Base-by-base conservation (phyloP, 2,113 vertebrate genomes). In the Gavialis gangeticus region DNA sequence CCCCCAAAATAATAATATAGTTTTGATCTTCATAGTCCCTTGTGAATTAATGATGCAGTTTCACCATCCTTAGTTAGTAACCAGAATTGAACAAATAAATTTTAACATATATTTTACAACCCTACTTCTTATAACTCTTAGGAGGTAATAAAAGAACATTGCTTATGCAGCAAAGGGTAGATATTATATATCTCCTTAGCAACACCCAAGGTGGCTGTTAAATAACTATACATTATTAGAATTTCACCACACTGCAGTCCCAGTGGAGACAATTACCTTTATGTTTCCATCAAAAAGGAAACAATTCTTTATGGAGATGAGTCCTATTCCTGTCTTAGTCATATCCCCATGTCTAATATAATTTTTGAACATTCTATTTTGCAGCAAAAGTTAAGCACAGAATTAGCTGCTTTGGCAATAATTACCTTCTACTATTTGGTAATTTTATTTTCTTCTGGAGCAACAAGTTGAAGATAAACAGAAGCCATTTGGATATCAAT, bases 71-170 rank as follows among this genome's bases (percentile, higher is more conserved):
- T 55, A 86, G 69, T 71, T 90, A 24, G 9, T 77, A 95, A 77
- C 77, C 89, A 67, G 46, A 95, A 94, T 21, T 88, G 83, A 94
- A 93, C 87, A 96, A 95, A 79, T 93, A 46, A 62, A 92, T 93
- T 67, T 93, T 75, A 82, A 4, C 30, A 86, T 64, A 71, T 63
- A 85, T 92, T 92, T 95, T 93, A 94, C 28, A 96, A 71, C 79
- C 69, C 54, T 89, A 25, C 15, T 91, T 94, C 85, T 95, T 95
- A 57, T 94, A 91, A 87, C 27, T 92, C 75, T 34, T 95, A 79
- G 87, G 71, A 87, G 94, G 67, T n/a, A 86, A 97, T 97, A 93
- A 96, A 96, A 93, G 71, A 75, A 60, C 37, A 82, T 69, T 94
- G 84, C 25, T 78, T 96, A 91, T 34, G 17, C 73, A 96, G 78